Conservation (phyloP, 2,888 invertebrate species). For the Chromoteleia sp. region DNA sequence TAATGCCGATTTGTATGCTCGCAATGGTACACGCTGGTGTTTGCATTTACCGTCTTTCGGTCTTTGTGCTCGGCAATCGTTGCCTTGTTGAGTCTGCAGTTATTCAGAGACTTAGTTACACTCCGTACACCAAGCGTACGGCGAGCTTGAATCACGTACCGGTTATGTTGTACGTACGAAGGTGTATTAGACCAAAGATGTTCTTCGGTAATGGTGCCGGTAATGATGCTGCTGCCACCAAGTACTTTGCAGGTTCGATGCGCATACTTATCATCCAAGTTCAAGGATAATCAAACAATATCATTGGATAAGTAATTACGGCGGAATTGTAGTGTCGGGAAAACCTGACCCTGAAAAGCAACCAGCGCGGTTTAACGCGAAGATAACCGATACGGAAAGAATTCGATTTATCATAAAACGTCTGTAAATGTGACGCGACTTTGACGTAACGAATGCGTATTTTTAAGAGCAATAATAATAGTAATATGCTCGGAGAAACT, state of each 20-base stretch:
- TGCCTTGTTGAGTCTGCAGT: conserved; percentile 31
- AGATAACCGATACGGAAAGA: too few species aligned
- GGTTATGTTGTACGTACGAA: conserved; percentile 30
- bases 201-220: conserved; percentile 53
- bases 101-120: conserved; percentile 53
- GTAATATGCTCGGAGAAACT: not conserved
- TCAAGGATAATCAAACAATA: conserved; percentile 56
- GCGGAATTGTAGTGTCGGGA: not conserved
- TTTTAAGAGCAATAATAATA: too few species aligned
- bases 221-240: conserved; percentile 52
- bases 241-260: conserved; percentile 33
- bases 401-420: too few species aligned
- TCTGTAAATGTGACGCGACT: too few species aligned
- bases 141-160: conserved; percentile 46
- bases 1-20: conserved; percentile 44
- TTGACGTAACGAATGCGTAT: too few species aligned
- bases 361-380: conserved; percentile 1
- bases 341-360: conserved; percentile 11
- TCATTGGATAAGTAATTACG: conserved; percentile 49
- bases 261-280: conserved; percentile 48
- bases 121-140: conserved; percentile 10
- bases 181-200: conserved; percentile 57
- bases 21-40: conserved; percentile 26
- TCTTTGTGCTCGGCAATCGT: conserved; percentile 37
- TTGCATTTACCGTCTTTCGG: conserved; percentile 38